phyloP scores from a whole-genome alignment of 2,113 vertebrate species.

The Gavia stellata region DNA sequence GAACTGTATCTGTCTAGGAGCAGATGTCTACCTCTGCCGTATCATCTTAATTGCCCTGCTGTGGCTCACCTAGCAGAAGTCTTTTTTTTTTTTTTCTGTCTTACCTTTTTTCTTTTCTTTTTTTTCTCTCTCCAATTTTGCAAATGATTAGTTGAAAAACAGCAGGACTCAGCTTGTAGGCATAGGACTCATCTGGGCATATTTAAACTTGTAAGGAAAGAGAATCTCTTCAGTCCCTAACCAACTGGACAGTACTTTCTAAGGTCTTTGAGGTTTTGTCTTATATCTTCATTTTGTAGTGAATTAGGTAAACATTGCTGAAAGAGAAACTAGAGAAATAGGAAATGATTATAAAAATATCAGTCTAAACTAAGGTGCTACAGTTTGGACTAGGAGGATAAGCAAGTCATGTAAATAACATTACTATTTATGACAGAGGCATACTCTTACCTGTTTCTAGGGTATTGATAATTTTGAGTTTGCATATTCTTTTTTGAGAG shows the following conservation, averaged over 20 bases:
- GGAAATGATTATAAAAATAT: background rate
- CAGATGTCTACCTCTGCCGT: constrained; percentile 80
- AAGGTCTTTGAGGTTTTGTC: background rate
- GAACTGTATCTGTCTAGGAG: constrained; percentile 80
- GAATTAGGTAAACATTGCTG: background rate
- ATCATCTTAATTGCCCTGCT: constrained; percentile 74
- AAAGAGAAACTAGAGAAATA: background rate
- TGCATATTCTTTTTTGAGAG: background rate
- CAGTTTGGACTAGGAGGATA: background rate
- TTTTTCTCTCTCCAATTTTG: background rate
- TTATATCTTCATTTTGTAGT: background rate
- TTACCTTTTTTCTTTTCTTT: background rate
- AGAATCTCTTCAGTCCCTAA: background rate
- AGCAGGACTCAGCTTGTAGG: background rate
- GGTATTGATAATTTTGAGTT: background rate
- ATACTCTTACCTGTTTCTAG: background rate
- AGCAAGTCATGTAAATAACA: background rate
- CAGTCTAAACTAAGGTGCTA: background rate
- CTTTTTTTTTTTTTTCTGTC: background rate
- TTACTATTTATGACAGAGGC: background rate
- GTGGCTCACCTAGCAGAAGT: constrained; percentile 70
- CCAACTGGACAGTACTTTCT: background rate
- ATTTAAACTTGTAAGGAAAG: background rate
- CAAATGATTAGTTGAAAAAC: constrained; percentile 35
- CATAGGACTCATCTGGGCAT: background rate